phyloP scores from a whole-genome alignment of 2,797 vertebrate genomes.

The Picus viridis region DNA sequence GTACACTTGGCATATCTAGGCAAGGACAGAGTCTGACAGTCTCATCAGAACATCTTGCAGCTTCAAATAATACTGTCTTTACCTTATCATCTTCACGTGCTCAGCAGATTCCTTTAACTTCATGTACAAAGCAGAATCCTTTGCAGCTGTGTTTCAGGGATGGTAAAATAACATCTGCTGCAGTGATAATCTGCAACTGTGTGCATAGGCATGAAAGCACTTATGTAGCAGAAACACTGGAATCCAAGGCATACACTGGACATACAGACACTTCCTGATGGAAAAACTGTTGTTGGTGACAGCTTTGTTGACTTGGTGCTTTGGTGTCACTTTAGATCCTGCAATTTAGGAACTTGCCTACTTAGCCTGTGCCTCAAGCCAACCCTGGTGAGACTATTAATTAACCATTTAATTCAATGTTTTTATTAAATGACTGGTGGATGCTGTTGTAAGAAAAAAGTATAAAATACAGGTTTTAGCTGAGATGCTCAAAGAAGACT shows the following conservation, averaged over 20 bases:
- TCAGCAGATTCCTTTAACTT: slow-evolving; percentile 23
- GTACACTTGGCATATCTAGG: slow-evolving; percentile 27
- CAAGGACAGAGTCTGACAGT: neutral
- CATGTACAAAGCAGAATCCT: neutral
- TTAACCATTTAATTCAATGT: neutral
- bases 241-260: neutral
- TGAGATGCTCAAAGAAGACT: neutral
- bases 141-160: neutral
- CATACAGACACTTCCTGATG: neutral
- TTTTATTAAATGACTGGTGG: neutral
- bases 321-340: neutral
- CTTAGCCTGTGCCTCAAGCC: slow-evolving; percentile 54
- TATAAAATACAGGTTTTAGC: neutral
- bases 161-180: neutral
- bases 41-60: neutral
- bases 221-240: neutral
- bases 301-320: neutral
- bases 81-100: neutral
- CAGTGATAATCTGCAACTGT: neutral
- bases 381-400: slow-evolving; percentile 25
- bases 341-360: slow-evolving; percentile 37
- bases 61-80: neutral
- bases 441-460: neutral
- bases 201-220: neutral
- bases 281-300: neutral